Evolutionary conservation across 2,797 vertebrate genomes (phyloP).

Genomic region (Antennarius maculatus): DNA sequence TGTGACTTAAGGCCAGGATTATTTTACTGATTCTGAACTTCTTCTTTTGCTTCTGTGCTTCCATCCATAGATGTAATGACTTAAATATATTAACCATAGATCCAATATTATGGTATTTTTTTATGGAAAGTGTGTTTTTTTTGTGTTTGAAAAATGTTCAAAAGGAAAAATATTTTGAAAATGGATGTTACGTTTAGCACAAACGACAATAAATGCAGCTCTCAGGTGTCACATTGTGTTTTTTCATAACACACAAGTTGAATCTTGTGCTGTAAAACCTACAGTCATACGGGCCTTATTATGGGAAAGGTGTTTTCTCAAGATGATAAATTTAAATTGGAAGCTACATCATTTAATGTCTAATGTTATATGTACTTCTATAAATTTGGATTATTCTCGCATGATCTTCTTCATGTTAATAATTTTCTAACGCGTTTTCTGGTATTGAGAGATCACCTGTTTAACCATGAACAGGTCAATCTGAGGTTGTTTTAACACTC

Average conservation of each 20-base stretch:
- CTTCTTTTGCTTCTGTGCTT: conserved; percentile 45
- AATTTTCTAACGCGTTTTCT: conserved; percentile 6
- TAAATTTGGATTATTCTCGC: conserved; percentile 1
- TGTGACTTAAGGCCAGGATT: conserved; percentile 6
- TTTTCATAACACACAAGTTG: not conserved
- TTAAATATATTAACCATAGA: not conserved
- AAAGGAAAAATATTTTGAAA: too few species aligned
- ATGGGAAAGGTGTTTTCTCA: conserved; percentile 2
- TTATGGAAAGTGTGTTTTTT: not conserved
- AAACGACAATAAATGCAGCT: not conserved
- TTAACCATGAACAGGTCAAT: conserved; percentile 47
- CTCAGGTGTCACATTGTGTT: not conserved
- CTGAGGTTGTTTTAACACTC: conserved; percentile 42
- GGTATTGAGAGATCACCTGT: conserved; percentile 22
- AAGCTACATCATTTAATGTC: not conserved
- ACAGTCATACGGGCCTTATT: not conserved
- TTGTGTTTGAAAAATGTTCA: not conserved
- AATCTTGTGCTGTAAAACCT: not conserved
- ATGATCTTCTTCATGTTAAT: conserved; percentile 2
- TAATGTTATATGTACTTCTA: not conserved
- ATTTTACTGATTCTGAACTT: conserved; percentile 1
- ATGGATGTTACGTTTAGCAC: too few species aligned
- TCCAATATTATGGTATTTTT: not conserved
- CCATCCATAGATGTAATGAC: conserved; percentile 11
- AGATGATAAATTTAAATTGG: not conserved